Evolutionary conservation across 2,888 invertebrate species (phyloP).

Genomic region (Limnephilus auricula): DNA sequence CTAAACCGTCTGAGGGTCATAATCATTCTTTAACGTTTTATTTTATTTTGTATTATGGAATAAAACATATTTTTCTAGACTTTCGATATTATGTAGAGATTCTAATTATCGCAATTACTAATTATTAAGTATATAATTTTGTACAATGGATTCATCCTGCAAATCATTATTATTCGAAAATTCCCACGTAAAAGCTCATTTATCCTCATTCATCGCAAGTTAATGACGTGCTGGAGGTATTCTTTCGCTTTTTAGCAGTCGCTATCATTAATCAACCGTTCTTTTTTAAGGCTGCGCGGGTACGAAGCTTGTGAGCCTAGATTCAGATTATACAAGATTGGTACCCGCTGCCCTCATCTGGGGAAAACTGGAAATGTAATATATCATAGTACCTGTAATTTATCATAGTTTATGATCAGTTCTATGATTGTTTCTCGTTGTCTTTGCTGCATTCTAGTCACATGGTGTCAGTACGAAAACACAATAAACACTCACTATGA

Average conservation of each 20-base stretch:
- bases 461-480: too few species aligned
- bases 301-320: neutral
- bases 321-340: neutral
- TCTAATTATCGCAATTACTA: too few species aligned
- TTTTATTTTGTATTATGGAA: too few species aligned
- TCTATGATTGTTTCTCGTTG: too few species aligned
- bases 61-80: too few species aligned
- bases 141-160: neutral
- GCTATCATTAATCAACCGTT: constrained; percentile 53
- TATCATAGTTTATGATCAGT: too few species aligned
- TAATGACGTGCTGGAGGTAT: neutral
- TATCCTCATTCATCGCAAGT: neutral
- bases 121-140: neutral
- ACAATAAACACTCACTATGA: too few species aligned
- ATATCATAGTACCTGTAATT: too few species aligned
- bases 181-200: neutral
- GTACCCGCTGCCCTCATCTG: neutral
- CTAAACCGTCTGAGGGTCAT: too few species aligned
- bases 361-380: neutral
- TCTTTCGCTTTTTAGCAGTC: neutral
- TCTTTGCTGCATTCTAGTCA: too few species aligned
- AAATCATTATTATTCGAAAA: neutral
- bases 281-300: constrained; percentile 45
- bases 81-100: too few species aligned
- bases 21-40: too few species aligned